These are phyloP conservation scores for Benitochromis conjunctus DNA, from an alignment of 2,113 vertebrate genomes.

Conservation along the genomic window DNA sequence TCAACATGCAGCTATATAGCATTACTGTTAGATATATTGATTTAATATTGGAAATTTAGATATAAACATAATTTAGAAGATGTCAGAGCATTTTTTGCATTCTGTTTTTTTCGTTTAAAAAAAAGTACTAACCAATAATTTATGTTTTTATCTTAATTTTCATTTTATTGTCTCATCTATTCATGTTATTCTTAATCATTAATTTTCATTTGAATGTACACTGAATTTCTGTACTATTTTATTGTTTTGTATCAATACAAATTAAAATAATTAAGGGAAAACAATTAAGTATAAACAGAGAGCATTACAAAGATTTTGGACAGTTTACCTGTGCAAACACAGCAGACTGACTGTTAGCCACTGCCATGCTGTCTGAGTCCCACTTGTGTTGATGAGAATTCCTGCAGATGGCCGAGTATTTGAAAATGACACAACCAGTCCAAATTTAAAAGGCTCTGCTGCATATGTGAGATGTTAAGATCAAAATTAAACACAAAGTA, in stretches of 20 bases:
- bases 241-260: background rate
- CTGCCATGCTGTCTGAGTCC: conserved; percentile 5
- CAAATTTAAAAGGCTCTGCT: conserved; percentile 16
- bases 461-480: background rate
- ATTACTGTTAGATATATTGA: background rate
- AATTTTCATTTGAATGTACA: background rate
- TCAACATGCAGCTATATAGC: background rate
- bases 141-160: background rate
- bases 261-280: background rate
- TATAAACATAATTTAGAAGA: background rate
- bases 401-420: conserved; percentile 50
- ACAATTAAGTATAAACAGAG: conserved; percentile 1
- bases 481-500: background rate
- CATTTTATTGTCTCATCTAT: background rate
- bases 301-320: conserved; percentile 16
- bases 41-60: background rate
- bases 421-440: conserved; percentile 1
- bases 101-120: background rate
- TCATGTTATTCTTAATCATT: background rate
- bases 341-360: conserved; percentile 13
- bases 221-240: background rate
- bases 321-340: conserved; percentile 34
- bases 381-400: background rate
- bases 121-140: background rate
- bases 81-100: background rate